Base-by-base conservation (phyloP, 2,797 vertebrate species). In the Triplophysa yarkandensis region DNA sequence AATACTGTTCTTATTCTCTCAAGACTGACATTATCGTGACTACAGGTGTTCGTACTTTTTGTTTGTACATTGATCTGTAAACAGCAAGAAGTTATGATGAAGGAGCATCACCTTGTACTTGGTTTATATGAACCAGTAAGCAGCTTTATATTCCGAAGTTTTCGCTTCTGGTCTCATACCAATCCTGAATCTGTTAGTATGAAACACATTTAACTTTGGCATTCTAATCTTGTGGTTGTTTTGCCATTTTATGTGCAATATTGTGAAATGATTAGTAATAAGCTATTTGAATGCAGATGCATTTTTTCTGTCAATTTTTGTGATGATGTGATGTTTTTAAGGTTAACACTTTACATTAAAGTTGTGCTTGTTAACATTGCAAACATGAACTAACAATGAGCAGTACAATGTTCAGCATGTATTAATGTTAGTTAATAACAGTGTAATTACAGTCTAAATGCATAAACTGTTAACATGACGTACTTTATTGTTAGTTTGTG, bases 221-320 rank as follows among this genome's bases (percentile, higher is more conserved):
- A 60, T 61, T 68, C 32, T 46, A 41, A 46, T 32, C 43, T n/a
- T 67, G 43, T 68, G 64, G 30, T 52, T 23, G 30, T 68, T 75
- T 75, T 30, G 54, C 43, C 43, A 23, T 52, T 25, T 13, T 52
- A 39, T 68, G 64, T 68, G 73, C 73, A 75, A 68, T 75, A 74
- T 74, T 65, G 28, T 41, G 57, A 55, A 66, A 39, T 74, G 14
- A 34, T n/a, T 46, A 7, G 16, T 74, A 46, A 63, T 30, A 41
- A 54, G 27, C 30, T 23, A 62, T 65, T 54, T 25, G 34, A 68
- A 61, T 50, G 46, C 46, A 48, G 64, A 19, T 61, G 9, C 23
- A 16, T 28, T 73, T 28, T 60, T 30, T 27, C 32, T 41, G 30
- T 60, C 8, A 5, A 1, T 66, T 19, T 73, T 28, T 65, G 44